These are phyloP conservation scores for Caenorhabditis remanei DNA, from an alignment of 1,140 invertebrate species.

Conservation along the genomic window DNA sequence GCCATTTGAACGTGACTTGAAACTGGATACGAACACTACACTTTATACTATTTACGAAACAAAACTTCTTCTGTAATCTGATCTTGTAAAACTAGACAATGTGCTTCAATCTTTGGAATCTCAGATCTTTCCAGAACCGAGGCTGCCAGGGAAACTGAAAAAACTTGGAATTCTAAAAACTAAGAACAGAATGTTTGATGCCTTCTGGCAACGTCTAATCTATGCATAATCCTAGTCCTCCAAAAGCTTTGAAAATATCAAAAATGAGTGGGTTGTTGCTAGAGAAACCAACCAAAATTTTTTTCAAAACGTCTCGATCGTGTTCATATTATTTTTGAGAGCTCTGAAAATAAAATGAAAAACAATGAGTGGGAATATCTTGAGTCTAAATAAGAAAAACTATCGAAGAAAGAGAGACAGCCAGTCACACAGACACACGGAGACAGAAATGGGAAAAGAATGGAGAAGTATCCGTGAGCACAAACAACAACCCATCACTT, in stretches of 20 bases:
- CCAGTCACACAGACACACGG: neutral
- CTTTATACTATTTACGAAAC: too few species aligned
- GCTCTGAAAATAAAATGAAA: neutral
- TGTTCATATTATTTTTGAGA: too few species aligned
- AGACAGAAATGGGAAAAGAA: conserved; percentile 23
- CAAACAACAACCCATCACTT: conserved; percentile 55
- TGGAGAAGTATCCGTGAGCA: conserved; percentile 42
- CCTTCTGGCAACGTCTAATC: neutral
- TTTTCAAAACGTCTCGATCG: too few species aligned
- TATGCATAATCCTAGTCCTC: neutral
- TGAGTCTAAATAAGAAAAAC: neutral
- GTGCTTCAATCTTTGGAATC: neutral
- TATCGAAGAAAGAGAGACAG: conserved; percentile 3
- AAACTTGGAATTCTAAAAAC: neutral
- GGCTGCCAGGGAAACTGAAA: neutral
- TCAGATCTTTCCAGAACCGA: neutral
- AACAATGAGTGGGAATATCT: conserved; percentile 20
- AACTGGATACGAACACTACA: too few species aligned
- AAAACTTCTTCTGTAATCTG: too few species aligned
- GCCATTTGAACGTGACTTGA: too few species aligned
- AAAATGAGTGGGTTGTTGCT: neutral
- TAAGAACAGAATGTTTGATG: neutral
- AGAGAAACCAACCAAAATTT: neutral
- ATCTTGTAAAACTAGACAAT: neutral
- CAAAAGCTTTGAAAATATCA: neutral